Conservation (phyloP, 2,888 invertebrate species). For the Pilophorus perplexus region DNA sequence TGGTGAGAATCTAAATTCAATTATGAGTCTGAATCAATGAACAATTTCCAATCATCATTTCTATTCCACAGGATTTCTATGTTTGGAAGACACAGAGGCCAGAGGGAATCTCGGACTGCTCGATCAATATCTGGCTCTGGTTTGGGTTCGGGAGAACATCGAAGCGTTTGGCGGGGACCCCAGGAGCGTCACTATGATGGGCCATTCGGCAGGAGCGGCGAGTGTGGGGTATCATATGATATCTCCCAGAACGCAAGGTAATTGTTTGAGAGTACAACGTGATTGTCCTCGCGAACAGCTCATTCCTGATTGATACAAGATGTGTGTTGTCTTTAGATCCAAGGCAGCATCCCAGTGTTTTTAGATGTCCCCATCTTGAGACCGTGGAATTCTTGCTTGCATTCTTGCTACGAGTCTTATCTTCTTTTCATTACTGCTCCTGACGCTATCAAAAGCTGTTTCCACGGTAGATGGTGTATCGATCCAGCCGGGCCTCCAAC, state of each 20-base stretch:
- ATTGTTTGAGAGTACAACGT: too few relatives aligned
- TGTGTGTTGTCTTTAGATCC: too few relatives aligned
- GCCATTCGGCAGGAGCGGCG: constrained; percentile 76
- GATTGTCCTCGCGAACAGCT: too few relatives aligned
- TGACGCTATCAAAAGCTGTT: too few relatives aligned
- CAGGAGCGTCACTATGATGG: constrained; percentile 72
- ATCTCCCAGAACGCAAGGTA: constrained; percentile 64
- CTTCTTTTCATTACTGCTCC: too few relatives aligned
- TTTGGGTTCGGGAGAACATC: constrained; percentile 76
- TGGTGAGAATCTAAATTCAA: constrained; percentile 51
- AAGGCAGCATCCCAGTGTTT: too few relatives aligned
- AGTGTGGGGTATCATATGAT: constrained; percentile 66
- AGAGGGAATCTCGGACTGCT: constrained; percentile 83
- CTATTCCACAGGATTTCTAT: constrained; percentile 49
- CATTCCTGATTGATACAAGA: too few relatives aligned
- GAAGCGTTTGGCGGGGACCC: constrained; percentile 77
- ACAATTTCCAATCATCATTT: background rate
- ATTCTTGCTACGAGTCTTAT: too few relatives aligned
- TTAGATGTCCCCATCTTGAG: constrained; percentile 23
- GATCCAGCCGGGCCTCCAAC: too few relatives aligned
- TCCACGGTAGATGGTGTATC: too few relatives aligned
- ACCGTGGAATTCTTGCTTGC: too few relatives aligned
- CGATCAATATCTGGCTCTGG: constrained; percentile 77
- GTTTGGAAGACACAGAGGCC: constrained; percentile 54
- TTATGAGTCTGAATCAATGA: background rate